Evolutionary conservation across 1,140 invertebrate genomes (phyloP).

Genomic region (Nasonia vitripennis): DNA sequence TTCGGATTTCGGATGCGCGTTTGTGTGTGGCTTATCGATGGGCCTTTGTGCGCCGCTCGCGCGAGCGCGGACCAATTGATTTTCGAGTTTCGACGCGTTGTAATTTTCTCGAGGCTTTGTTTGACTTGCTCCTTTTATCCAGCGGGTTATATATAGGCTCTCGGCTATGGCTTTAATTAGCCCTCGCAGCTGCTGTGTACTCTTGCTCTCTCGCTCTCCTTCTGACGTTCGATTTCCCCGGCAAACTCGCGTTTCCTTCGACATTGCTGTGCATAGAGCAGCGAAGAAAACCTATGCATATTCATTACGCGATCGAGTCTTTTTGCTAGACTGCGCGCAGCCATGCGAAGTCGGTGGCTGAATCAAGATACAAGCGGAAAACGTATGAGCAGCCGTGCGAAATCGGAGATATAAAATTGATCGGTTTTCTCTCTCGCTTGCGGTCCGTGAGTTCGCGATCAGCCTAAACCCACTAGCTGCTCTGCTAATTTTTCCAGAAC

Average conservation of each 20-base stretch:
- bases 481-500: too few species aligned
- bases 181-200: too few species aligned
- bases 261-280: too few species aligned
- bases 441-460: too few species aligned
- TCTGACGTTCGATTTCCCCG: too few species aligned
- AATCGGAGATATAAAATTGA: constrained; percentile 16
- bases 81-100: constrained; percentile 12
- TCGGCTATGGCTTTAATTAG: not conserved
- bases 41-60: not conserved
- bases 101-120: not conserved
- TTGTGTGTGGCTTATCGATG: not conserved
- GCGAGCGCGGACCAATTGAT: constrained; percentile 35
- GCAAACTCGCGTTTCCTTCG: too few species aligned
- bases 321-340: not conserved
- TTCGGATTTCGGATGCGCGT: not conserved
- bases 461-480: too few species aligned
- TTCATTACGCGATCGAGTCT: constrained; percentile 9
- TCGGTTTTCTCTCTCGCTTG: constrained; percentile 8
- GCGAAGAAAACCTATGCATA: not conserved
- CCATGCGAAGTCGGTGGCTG: not conserved
- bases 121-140: not conserved
- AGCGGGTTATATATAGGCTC: not conserved
- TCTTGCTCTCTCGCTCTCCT: too few species aligned
- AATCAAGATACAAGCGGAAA: constrained; percentile 30
- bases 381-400: not conserved